A percentile compares a stretch with the other conserved stretches of the same genome.
Evolutionary conservation across 2,113 vertebrate genomes (phyloP).

Genomic region (Chamaetylas fuelleborni): DNA sequence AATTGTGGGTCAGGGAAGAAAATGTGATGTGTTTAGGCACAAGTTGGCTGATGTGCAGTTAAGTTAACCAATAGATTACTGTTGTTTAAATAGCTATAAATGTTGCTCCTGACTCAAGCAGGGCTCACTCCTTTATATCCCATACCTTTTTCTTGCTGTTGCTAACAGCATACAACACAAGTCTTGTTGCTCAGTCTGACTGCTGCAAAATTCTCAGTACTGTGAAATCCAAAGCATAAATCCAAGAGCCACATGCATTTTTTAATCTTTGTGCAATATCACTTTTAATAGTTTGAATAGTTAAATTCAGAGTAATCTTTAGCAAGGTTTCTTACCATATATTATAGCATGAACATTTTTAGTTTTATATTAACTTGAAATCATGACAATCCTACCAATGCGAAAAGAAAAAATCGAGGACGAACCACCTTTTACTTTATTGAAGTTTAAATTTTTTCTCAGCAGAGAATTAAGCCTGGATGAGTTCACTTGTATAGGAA

Average conservation of each 20-base stretch:
- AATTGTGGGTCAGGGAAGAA: not conserved
- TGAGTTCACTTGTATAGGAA: not conserved
- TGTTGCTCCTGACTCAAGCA: not conserved
- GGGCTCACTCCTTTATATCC: not conserved
- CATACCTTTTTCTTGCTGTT: not conserved
- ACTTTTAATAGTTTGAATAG: not conserved
- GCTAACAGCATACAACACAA: not conserved
- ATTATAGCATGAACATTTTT: not conserved
- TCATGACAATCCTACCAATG: not conserved
- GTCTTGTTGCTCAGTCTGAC: not conserved
- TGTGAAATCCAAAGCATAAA: not conserved
- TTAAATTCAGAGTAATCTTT: not conserved
- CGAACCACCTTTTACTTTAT: not conserved
- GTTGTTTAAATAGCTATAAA: not conserved
- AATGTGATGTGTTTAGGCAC: not conserved
- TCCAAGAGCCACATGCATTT: not conserved
- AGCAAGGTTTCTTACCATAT: not conserved
- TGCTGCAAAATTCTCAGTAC: not conserved
- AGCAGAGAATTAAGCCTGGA: not conserved
- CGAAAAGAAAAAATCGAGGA: not conserved
- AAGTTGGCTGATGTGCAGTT: not conserved
- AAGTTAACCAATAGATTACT: not conserved
- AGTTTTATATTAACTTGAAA: not conserved
- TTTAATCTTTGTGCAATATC: not conserved
- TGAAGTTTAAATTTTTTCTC: not conserved